Base-by-base conservation (phyloP, 1,140 invertebrate species). In the Conus ventricosus region DNA sequence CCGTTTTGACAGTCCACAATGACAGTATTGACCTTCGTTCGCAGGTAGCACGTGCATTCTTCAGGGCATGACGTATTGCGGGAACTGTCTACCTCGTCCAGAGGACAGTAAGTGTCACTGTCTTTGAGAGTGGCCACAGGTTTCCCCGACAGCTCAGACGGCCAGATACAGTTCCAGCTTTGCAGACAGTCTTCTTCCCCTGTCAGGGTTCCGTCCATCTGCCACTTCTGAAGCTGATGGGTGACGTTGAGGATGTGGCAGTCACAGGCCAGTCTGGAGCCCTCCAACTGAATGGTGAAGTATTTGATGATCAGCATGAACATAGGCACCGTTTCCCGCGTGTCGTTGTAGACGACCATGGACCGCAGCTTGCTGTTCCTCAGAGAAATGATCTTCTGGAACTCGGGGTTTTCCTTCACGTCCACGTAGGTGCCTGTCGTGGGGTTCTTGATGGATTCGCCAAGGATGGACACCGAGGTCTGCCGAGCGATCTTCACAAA, bases 1-100 rank as follows among this genome's bases (percentile, higher is more conserved):
- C 39, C 27, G 54, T 86, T 51, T 75, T 91, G 75, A 87, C 92
- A 93, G 84, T 93, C 92, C 51, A 93, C 92, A 63, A 92, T 92
- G 15, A 90, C 90, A 15, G 87, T 89, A 17, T 87, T 80, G 27
- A 81, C 88, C 3, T 88, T 63, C 20, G 89, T 89, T 23, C 92
- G 88, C 60, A 90, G 39, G 76, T 90, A 92, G 87, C 92, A 93
- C 7, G 39, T 57, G 57, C 92, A 93, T 5, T 78, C 60, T 0
- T 25, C 6, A n/a, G 92, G 92, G 78, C 92, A 93, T 0, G 82
- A 54, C 25, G 55, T 17, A 4, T 89, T 63, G 39, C 88, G 57
- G 11, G 81, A 11, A n/a, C 57, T 27, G n/a, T 5, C 25, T 67
- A 23, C 39, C 39, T 87, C 75, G 6, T 55, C 53, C 67, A 87